A percentile compares a stretch with the other conserved stretches of the same genome.
Conservation (phyloP, 2,797 vertebrate genomes). For the Sebastes ruberrimus region DNA sequence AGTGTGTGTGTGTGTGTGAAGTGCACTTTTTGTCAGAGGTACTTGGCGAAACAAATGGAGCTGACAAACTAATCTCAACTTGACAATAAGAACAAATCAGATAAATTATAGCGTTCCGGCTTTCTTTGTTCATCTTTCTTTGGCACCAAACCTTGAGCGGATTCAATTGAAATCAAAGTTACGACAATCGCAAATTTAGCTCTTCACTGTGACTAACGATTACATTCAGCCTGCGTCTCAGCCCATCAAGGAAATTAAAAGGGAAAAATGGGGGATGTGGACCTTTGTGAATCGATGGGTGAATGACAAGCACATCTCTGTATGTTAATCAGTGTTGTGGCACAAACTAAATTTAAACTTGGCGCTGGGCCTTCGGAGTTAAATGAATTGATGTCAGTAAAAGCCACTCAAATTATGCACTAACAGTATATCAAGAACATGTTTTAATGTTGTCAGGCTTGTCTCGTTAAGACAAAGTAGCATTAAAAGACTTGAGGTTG, state of each 20-base stretch:
- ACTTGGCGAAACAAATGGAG: slow-evolving; percentile 40
- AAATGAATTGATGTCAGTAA: slow-evolving; percentile 44
- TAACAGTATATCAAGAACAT: slow-evolving; percentile 23
- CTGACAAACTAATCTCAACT: slow-evolving; percentile 62
- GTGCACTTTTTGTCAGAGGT: slow-evolving; percentile 12
- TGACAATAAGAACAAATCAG: slow-evolving; percentile 43
- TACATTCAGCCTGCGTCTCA: neutral
- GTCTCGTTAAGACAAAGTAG: neutral
- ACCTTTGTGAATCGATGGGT: slow-evolving; percentile 19
- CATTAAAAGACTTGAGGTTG: neutral
- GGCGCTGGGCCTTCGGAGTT: slow-evolving; percentile 19
- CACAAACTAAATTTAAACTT: slow-evolving; percentile 50
- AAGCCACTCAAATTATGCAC: slow-evolving; percentile 43
- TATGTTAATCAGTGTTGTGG: slow-evolving; percentile 44
- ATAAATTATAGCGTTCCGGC: slow-evolving; percentile 63
- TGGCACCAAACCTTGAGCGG: slow-evolving; percentile 32
- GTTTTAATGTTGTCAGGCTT: slow-evolving; percentile 1
- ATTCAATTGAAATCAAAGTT: slow-evolving; percentile 39
- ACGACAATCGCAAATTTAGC: slow-evolving; percentile 2
- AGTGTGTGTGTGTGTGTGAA: neutral
- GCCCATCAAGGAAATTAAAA: slow-evolving; percentile 59
- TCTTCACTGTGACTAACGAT: slow-evolving; percentile 10
- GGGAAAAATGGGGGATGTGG: neutral
- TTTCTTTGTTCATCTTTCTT: slow-evolving; percentile 46
- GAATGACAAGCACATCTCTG: slow-evolving; percentile 26